These are phyloP conservation scores for Rhinolophus sinicus DNA, from an alignment of 2,113 vertebrate species.

Conservation along the genomic window DNA sequence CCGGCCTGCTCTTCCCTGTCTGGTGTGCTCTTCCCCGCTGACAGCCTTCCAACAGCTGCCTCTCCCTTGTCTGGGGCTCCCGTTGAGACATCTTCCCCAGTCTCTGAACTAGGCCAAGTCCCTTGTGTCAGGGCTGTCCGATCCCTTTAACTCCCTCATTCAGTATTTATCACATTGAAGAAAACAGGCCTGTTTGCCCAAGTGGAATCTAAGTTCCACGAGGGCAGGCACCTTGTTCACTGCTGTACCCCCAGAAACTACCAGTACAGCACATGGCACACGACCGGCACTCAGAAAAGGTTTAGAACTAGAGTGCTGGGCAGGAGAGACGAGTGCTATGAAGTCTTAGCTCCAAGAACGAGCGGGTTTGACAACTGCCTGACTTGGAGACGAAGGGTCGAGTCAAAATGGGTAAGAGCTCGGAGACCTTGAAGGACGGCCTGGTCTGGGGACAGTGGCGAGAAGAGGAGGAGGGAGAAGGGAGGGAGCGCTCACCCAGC, in stretches of 20 bases:
- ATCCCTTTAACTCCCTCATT: not conserved
- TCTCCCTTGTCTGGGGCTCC: not conserved
- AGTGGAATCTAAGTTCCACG: not conserved
- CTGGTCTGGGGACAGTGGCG: not conserved
- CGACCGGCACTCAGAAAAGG: not conserved
- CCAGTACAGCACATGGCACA: not conserved
- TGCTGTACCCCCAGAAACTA: not conserved
- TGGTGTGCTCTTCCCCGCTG: not conserved
- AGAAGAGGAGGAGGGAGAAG: not conserved
- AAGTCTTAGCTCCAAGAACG: not conserved
- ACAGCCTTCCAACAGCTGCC: not conserved
- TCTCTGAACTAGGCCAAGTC: not conserved
- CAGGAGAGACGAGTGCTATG: not conserved
- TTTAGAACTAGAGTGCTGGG: not conserved
- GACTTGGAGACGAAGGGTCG: not conserved
- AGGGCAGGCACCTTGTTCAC: not conserved
- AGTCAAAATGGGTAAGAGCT: not conserved
- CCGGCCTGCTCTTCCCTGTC: not conserved
- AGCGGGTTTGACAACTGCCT: not conserved
- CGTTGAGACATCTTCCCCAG: not conserved
- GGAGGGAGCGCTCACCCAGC: conserved; percentile 86
- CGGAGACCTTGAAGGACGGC: not conserved
- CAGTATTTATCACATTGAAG: not conserved
- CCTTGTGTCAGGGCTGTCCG: not conserved
- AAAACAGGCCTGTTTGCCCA: conserved; percentile 32